Conservation (phyloP, 2,888 invertebrate species). For the Serrognathus titanus region DNA sequence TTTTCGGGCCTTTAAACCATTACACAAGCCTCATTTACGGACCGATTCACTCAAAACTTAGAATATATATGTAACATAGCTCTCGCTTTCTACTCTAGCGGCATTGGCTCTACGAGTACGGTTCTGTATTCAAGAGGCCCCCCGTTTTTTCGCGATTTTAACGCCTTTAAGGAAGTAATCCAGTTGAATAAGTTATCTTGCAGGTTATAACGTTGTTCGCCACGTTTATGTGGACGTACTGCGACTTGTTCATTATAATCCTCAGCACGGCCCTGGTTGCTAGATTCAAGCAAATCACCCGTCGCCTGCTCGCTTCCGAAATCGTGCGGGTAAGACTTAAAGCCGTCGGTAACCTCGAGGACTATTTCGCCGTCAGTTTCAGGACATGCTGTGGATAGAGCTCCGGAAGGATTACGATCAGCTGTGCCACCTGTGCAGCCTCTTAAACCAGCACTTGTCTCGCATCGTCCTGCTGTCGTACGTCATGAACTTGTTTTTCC, state of each 20-base stretch:
- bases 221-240: slow-evolving; percentile 37
- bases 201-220: slow-evolving; percentile 33
- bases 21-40: too few relatives aligned
- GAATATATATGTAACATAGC: too few relatives aligned
- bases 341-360: slow-evolving; percentile 60
- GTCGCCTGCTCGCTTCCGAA: slow-evolving; percentile 20
- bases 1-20: too few relatives aligned
- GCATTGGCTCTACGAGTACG: too few relatives aligned
- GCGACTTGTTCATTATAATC: slow-evolving; percentile 41
- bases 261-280: slow-evolving; percentile 37
- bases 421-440: slow-evolving; percentile 58
- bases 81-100: too few relatives aligned
- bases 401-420: slow-evolving; percentile 63
- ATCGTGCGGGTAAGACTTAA: slow-evolving; percentile 18
- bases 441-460: slow-evolving; percentile 60
- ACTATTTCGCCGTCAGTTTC: slow-evolving; percentile 3
- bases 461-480: slow-evolving; percentile 65
- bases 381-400: slow-evolving; percentile 55
- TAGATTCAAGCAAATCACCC: slow-evolving; percentile 38
- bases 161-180: too few relatives aligned
- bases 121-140: too few relatives aligned
- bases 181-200: slow-evolving; percentile 11
- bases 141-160: too few relatives aligned
- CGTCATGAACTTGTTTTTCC: slow-evolving; percentile 67
- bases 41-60: too few relatives aligned